Evolutionary conservation across 37 sponge, comb jelly and placozoan genomes (phyloP).

Genomic region (Petrosia ficiformis): DNA sequence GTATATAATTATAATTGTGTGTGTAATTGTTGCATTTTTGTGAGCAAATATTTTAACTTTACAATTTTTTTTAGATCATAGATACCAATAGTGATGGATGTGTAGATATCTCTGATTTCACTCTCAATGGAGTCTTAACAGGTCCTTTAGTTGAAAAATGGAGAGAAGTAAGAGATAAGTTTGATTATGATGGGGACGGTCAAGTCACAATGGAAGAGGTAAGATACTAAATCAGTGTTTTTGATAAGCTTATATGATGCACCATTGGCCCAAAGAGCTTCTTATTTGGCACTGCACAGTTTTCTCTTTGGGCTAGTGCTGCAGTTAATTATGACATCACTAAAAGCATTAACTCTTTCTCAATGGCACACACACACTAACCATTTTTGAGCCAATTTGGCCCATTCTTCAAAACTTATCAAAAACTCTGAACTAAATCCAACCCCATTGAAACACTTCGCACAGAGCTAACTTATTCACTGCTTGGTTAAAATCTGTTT

Average conservation of each 20-base stretch:
- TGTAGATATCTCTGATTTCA: slow-evolving; percentile 30
- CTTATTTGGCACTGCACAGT: too few species aligned
- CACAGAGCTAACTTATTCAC: too few species aligned
- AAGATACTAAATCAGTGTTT: too few species aligned
- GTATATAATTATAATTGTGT: background rate
- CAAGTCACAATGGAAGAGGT: slow-evolving; percentile 42
- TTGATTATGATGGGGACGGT: slow-evolving; percentile 51
- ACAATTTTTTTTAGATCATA: slow-evolving; percentile 2
- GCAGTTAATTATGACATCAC: too few species aligned
- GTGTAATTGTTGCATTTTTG: too few species aligned
- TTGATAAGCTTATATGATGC: too few species aligned
- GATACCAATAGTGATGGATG: slow-evolving; percentile 39
- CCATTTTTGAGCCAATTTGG: too few species aligned
- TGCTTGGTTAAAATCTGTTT: background rate
- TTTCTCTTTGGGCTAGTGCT: too few species aligned
- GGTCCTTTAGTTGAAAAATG: slow-evolving; percentile 19
- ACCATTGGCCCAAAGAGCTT: too few species aligned
- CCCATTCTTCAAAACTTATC: too few species aligned
- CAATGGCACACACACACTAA: background rate
- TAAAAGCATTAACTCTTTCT: background rate
- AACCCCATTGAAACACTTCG: background rate
- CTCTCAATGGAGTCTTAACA: slow-evolving; percentile 3
- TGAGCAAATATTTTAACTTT: background rate
- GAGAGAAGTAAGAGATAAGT: slow-evolving; percentile 37
- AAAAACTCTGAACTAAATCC: too few species aligned